A percentile compares a stretch with the other conserved stretches of the same genome.
Conservation (phyloP, 1,140 invertebrate species). For the Polypedilum pembai region DNA sequence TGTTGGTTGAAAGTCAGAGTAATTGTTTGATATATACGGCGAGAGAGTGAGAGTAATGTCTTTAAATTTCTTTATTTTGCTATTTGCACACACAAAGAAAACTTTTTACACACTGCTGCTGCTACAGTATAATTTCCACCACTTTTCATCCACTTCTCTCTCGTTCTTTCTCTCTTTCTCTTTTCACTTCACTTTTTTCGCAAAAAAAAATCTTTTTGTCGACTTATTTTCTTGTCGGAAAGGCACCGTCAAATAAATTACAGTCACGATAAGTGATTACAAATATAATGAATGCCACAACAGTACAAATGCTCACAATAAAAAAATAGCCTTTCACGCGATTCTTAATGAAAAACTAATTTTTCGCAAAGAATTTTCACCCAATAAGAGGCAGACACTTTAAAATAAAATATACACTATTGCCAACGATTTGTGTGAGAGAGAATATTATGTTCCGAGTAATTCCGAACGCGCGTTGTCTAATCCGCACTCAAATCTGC, state of each 20-base stretch:
- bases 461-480: background rate
- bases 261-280: background rate
- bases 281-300: background rate
- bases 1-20: background rate
- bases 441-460: conserved; percentile 8
- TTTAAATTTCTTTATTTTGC: background rate
- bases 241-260: conserved; percentile 1
- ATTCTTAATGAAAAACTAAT: background rate
- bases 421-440: background rate
- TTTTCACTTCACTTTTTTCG: background rate
- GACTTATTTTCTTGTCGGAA: background rate
- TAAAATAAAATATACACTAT: conserved; percentile 4
- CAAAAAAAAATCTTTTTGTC: too few relatives aligned
- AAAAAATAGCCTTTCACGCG: background rate
- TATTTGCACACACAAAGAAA: background rate
- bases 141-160: conserved; percentile 5
- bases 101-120: background rate
- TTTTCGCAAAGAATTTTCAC: background rate
- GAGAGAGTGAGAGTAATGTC: background rate
- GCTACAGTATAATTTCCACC: background rate
- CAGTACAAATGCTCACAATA: background rate
- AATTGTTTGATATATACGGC: background rate
- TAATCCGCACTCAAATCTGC: background rate
- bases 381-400: conserved; percentile 16
- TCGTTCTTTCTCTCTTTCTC: background rate